phyloP scores from a whole-genome alignment of 2,888 invertebrate genomes.

The Seira musarum region DNA sequence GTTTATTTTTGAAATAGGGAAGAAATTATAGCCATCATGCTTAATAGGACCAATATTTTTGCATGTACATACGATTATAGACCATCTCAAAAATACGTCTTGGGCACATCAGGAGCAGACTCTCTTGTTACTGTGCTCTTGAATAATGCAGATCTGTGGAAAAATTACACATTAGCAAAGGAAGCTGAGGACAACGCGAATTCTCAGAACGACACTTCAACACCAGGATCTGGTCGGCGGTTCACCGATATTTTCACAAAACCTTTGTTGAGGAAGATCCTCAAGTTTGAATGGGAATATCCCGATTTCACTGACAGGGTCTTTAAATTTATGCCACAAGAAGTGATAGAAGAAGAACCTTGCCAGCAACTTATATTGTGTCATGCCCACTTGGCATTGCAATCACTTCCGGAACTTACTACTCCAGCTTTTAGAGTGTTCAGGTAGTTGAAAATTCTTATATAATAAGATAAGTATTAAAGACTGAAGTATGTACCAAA shows the following conservation, averaged over 20 bases:
- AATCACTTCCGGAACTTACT: conserved; percentile 19
- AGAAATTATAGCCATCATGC: no score
- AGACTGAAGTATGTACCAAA: no score
- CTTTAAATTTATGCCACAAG: conserved; percentile 36
- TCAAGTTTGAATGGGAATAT: conserved; percentile 37
- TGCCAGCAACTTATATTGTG: conserved; percentile 54
- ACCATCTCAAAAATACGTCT: conserved; percentile 68
- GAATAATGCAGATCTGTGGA: conserved; percentile 31
- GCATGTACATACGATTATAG: no score
- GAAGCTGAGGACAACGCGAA: neutral
- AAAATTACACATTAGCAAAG: conserved; percentile 11
- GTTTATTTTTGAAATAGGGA: no score
- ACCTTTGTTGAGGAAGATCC: conserved; percentile 23
- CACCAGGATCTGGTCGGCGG: neutral
- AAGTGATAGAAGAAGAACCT: neutral
- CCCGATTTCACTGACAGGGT: conserved; percentile 37
- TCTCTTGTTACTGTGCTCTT: conserved; percentile 32
- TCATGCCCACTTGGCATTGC: conserved; percentile 40
- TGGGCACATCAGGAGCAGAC: conserved; percentile 52
- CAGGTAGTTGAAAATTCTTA: conserved; percentile 38
- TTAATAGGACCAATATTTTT: no score
- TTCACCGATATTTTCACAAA: conserved; percentile 12
- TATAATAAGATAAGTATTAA: no score
- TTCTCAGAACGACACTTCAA: neutral
- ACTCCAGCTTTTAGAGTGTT: conserved; percentile 39